These are phyloP conservation scores for Odontamblyopus lacepedii DNA, from an alignment of 2,797 vertebrate genomes.

Conservation along the genomic window DNA sequence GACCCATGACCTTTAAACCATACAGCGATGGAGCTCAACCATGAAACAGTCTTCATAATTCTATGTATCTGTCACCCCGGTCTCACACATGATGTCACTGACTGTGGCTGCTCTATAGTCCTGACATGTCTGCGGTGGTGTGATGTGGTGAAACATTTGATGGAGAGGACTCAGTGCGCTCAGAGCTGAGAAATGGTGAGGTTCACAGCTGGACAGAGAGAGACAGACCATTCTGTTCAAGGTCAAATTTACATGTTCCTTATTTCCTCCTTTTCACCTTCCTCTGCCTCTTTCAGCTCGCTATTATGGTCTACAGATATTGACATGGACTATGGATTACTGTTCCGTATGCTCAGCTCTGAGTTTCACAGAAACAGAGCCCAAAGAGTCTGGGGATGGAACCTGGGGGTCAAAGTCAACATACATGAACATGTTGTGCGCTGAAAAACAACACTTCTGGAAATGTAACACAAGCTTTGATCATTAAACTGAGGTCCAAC, in stretches of 20 bases:
- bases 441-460: not conserved
- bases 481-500: not conserved
- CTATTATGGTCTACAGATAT: not conserved
- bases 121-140: not conserved
- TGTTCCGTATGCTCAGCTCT: not conserved
- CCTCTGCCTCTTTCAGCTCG: not conserved
- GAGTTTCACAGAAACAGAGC: not conserved
- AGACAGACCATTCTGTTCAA: constrained; percentile 50
- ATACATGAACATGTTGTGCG: not conserved
- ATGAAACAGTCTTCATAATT: not conserved
- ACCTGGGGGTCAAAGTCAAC: not conserved
- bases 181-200: not conserved
- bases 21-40: no score
- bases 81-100: not conserved
- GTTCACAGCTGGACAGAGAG: constrained; percentile 20
- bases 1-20: not conserved
- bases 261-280: not conserved
- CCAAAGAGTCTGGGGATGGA: not conserved
- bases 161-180: not conserved
- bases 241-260: constrained; percentile 50
- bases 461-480: not conserved
- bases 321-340: not conserved
- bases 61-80: not conserved
- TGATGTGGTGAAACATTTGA: constrained; percentile 1
- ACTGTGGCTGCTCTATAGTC: not conserved